Evolutionary conservation across 2,797 vertebrate genomes (phyloP).

Genomic region (Glossophaga mutica): DNA sequence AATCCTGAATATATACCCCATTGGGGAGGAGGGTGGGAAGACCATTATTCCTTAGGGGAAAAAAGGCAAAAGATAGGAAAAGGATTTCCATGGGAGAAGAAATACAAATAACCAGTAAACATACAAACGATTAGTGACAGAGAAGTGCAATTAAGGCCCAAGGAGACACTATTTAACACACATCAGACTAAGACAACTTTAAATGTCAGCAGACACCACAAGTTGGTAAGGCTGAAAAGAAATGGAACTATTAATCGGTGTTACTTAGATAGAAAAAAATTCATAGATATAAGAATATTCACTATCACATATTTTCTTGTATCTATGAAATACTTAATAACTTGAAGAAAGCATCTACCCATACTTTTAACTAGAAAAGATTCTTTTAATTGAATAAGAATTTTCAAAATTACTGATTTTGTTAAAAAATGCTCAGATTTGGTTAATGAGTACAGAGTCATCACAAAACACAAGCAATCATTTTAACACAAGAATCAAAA

Average conservation of each 20-base stretch:
- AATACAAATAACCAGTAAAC: background rate
- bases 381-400: background rate
- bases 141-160: background rate
- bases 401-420: background rate
- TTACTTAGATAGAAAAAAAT: background rate
- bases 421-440: background rate
- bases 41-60: background rate
- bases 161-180: background rate
- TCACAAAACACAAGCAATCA: background rate
- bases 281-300: background rate
- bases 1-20: background rate
- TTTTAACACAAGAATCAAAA: constrained; percentile 12
- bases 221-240: background rate
- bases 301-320: background rate
- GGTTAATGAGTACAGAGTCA: background rate
- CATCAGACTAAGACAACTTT: background rate
- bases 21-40: background rate
- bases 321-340: background rate
- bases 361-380: background rate
- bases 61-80: background rate
- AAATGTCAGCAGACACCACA: background rate
- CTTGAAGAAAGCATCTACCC: background rate
- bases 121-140: background rate
- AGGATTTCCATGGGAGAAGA: background rate
- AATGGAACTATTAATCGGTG: background rate